These are phyloP conservation scores for Pseudorasbora parva DNA, from an alignment of 2,113 vertebrate genomes.

Conservation along the genomic window DNA sequence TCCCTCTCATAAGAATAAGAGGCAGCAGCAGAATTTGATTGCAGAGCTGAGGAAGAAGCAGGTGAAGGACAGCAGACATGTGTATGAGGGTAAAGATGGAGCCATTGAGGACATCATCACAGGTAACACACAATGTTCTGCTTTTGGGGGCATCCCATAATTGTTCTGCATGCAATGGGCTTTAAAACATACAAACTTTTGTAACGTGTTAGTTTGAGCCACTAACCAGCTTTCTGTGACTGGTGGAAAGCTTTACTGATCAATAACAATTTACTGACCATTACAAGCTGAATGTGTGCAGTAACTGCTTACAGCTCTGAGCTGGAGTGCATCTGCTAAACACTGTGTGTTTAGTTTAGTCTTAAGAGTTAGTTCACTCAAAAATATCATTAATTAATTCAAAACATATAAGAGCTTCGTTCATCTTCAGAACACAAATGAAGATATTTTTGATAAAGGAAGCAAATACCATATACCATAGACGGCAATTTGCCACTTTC, in stretches of 20 bases:
- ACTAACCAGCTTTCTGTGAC: conserved; percentile 26
- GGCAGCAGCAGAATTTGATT: conserved; percentile 94
- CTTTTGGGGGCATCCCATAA: neutral
- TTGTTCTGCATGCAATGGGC: neutral
- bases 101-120: conserved; percentile 98
- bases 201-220: neutral
- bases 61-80: conserved; percentile 93
- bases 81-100: conserved; percentile 96
- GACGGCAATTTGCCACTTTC: too few species aligned
- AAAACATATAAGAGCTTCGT: too few species aligned
- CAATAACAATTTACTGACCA: conserved; percentile 19
- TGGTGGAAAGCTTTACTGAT: conserved; percentile 21
- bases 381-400: too few species aligned
- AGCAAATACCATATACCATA: too few species aligned
- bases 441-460: too few species aligned
- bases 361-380: neutral
- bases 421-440: too few species aligned
- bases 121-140: conserved; percentile 71
- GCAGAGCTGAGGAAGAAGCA: conserved; percentile 90
- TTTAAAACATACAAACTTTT: neutral
- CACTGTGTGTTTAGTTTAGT: neutral
- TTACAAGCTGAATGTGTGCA: conserved; percentile 3
- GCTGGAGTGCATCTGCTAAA: neutral
- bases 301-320: conserved; percentile 18
- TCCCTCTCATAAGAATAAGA: conserved; percentile 82